A percentile compares a stretch with the other conserved stretches of the same genome.
These are phyloP conservation scores for Pantherophis alleghaniensis DNA, from an alignment of 2,797 vertebrate genomes.

Conservation along the genomic window DNA sequence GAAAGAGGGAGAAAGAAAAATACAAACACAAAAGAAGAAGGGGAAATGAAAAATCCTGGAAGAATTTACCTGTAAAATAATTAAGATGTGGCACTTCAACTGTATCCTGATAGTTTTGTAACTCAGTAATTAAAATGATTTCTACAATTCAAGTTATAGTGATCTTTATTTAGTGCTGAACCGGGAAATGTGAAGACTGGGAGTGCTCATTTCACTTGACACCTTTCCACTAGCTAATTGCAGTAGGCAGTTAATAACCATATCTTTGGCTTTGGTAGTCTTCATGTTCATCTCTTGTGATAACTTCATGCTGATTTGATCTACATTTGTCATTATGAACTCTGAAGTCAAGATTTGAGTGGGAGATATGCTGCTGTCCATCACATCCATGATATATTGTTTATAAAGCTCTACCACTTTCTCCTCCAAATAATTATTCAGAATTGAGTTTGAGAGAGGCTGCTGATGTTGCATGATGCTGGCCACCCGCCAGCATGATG, in stretches of 20 bases:
- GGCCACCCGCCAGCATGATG: conserved; percentile 78
- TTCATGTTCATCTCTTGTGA: conserved; percentile 90
- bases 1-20: neutral
- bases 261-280: conserved; percentile 87
- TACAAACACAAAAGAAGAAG: neutral
- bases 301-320: conserved; percentile 91
- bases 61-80: neutral
- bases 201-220: conserved; percentile 92
- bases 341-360: conserved; percentile 87
- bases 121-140: neutral
- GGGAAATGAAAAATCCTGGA: neutral
- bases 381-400: conserved; percentile 89
- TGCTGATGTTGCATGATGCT: conserved; percentile 85
- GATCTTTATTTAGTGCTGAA: conserved; percentile 59
- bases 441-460: conserved; percentile 88
- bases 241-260: conserved; percentile 88
- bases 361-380: conserved; percentile 70
- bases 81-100: neutral
- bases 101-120: neutral
- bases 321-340: conserved; percentile 86
- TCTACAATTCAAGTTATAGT: neutral
- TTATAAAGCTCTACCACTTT: conserved; percentile 91
- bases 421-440: conserved; percentile 92
- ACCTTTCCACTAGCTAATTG: conserved; percentile 84
- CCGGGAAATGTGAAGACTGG: conserved; percentile 89